These are phyloP conservation scores for Eupithecia subfuscata DNA, from an alignment of 2,888 invertebrate species.

Conservation along the genomic window DNA sequence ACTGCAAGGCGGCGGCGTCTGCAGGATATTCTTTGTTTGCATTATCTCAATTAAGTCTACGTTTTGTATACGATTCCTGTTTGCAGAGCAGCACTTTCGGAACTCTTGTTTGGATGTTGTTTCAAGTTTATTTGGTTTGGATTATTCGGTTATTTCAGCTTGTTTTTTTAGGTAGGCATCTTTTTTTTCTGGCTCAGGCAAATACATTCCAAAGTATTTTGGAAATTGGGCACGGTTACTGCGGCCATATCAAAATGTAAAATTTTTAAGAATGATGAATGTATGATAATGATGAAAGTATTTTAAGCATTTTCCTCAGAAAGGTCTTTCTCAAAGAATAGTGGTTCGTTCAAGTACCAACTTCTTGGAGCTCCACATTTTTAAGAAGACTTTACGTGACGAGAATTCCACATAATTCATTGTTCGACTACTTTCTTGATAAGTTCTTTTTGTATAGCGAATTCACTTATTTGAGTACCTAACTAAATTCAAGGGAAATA, in stretches of 20 bases:
- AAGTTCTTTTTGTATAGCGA: constrained; percentile 68
- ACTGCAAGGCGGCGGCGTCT: constrained; percentile 55
- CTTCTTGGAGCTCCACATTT: constrained; percentile 76
- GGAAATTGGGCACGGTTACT: neutral
- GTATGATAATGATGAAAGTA: too few relatives aligned
- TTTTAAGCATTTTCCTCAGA: neutral
- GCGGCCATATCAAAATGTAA: neutral
- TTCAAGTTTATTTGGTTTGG: constrained; percentile 32
- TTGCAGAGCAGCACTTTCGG: constrained; percentile 69
- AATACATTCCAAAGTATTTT: neutral
- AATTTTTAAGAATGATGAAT: neutral
- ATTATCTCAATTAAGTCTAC: constrained; percentile 81
- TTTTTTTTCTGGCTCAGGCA: neutral
- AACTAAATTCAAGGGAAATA: constrained; percentile 73
- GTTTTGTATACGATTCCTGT: constrained; percentile 70
- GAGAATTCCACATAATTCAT: constrained; percentile 68
- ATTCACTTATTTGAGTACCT: constrained; percentile 75
- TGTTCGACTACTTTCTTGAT: constrained; percentile 70
- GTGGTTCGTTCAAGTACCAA: constrained; percentile 79
- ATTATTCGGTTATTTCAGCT: constrained; percentile 23
- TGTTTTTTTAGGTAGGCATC: too few relatives aligned
- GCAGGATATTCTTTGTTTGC: constrained; percentile 76
- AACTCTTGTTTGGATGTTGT: constrained; percentile 63
- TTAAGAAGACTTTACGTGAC: constrained; percentile 81
- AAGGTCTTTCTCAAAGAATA: constrained; percentile 60